Evolutionary conservation across 92 coral and sea anemone species (phyloP).

Genomic region (Heliopora coerulea): DNA sequence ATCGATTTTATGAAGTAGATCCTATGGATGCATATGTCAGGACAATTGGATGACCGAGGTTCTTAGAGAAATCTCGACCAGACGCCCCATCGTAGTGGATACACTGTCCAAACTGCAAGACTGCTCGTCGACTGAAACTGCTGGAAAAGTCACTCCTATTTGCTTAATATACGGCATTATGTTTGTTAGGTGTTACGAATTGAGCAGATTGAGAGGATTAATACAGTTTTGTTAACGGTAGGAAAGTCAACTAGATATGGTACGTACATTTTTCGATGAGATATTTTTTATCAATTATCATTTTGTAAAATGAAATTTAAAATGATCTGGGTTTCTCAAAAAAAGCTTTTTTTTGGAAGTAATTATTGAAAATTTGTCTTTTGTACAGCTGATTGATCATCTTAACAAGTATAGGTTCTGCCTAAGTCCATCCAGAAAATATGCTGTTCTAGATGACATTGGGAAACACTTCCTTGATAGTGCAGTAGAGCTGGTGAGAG

Average conservation of each 20-base stretch:
- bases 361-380: no score
- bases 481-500: conserved; percentile 48
- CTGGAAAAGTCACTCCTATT: neutral
- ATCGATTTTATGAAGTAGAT: conserved; percentile 8
- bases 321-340: no score
- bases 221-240: neutral
- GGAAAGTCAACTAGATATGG: neutral
- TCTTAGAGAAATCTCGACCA: conserved; percentile 2
- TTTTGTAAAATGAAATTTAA: no score
- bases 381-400: no score
- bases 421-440: conserved; percentile 45
- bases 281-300: no score
- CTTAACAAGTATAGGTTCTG: conserved; percentile 54
- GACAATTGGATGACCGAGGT: conserved; percentile 13
- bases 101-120: conserved; percentile 9
- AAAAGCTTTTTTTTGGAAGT: no score
- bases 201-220: neutral
- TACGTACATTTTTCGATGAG: no score
- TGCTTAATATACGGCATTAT: neutral
- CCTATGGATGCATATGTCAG: conserved; percentile 4
- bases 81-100: neutral
- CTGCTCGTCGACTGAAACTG: neutral
- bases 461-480: conserved; percentile 54
- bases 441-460: conserved; percentile 50
- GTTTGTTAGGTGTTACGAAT: neutral